Base-by-base conservation (phyloP, 2,113 vertebrate species). In the Fulica atra region DNA sequence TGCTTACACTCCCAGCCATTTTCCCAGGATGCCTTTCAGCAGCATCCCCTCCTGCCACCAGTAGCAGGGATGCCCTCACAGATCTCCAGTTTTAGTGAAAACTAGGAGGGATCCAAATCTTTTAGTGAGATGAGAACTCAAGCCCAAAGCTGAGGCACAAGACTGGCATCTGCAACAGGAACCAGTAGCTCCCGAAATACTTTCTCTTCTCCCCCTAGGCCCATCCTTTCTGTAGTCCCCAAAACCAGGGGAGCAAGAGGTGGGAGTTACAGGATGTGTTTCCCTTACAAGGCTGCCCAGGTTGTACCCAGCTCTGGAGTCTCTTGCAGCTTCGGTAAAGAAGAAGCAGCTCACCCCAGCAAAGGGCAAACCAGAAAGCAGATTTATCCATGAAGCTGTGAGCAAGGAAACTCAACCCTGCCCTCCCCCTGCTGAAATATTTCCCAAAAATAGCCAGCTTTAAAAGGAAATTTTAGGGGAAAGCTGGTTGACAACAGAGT, bases 331-430 rank as follows among this genome's bases (percentile, higher is more conserved):
- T 46, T 56, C 5, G 10, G 24, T n/a, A 38, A 59, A 76, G 31
- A 40, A 80, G 46, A 36, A 85, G 5, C 9, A 19, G n/a, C 38
- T 35, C 0, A 4, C 25, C 65, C n/a, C 0, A 0, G 3, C 2
- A 17, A 81, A 19, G 44, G 11, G 13, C 38, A 78, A 51, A 66
- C 8, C 38, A 48, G 33, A 74, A 89, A 68, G 53, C 9, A 71
- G 61, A 18, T 33, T 71, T 60, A 93, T 59, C 57, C 16, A 19
- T 35, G 33, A 79, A 74, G 21, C 25, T 74, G 38, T 60, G 38
- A 68, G 16, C 6, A 61, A 92, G 85, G 53, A 74, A 82, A 24
- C 5, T 13, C 16, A 21, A 11, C 7, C 10, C 13, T 64, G 38
- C 10, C 12, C 31, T 46, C 5, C 9, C 26, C 20, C 36, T 53